These are phyloP conservation scores for Sarotherodon lohbergeri DNA, from an alignment of 2,113 vertebrate genomes.

Conservation along the genomic window DNA sequence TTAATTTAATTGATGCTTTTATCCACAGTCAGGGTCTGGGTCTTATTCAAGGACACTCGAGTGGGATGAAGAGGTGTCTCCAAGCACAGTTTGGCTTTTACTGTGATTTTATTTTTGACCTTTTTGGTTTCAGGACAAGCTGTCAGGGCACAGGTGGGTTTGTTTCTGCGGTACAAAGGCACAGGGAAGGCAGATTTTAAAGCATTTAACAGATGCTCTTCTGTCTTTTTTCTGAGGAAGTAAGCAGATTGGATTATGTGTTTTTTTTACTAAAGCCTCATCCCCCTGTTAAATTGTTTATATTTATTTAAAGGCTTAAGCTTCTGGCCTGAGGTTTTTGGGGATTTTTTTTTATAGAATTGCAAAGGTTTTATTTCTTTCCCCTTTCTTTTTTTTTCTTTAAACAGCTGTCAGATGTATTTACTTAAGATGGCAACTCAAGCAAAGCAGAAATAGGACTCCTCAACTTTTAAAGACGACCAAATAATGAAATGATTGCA, in stretches of 20 bases:
- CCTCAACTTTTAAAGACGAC: background rate
- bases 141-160: background rate
- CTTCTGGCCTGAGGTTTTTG: constrained; percentile 16
- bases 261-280: background rate
- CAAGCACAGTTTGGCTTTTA: background rate
- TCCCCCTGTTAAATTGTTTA: constrained; percentile 23
- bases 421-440: constrained; percentile 12
- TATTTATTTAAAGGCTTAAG: constrained; percentile 40
- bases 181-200: background rate
- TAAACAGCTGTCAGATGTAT: constrained; percentile 34
- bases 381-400: background rate
- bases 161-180: background rate
- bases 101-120: background rate
- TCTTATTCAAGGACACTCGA: constrained; percentile 12
- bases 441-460: background rate
- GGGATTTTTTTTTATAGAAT: background rate
- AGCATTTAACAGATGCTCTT: constrained; percentile 15
- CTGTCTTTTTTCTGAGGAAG: background rate
- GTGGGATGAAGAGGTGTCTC: background rate
- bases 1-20: constrained; percentile 16
- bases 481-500: background rate
- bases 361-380: constrained; percentile 19
- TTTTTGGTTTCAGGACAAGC: background rate
- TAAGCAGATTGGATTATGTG: constrained; percentile 44
- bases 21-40: background rate